Percentiles rank a stretch among this genome's conserved stretches.
Conservation (phyloP, 1,140 invertebrate species). For the Kradibia gibbosae region DNA sequence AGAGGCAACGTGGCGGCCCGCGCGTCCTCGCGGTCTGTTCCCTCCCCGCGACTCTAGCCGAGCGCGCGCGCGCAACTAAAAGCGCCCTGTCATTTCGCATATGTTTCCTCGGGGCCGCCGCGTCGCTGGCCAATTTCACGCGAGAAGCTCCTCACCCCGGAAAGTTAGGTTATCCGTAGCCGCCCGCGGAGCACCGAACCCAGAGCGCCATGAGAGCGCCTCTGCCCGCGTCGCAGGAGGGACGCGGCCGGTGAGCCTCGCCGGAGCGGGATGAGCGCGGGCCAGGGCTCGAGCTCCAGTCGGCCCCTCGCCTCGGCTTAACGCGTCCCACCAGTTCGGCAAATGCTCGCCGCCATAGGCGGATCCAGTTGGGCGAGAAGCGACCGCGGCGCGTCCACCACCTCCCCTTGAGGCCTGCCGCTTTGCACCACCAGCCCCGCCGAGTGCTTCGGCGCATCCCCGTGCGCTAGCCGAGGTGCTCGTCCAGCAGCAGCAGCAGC, state of each 20-base stretch:
- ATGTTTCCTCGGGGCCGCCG: neutral
- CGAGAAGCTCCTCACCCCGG: neutral
- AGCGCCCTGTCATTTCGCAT: neutral
- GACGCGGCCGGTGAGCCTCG: neutral
- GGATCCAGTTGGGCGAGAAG: too few relatives aligned
- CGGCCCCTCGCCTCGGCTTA: too few relatives aligned
- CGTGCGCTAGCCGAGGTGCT: too few relatives aligned
- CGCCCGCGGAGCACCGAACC: too few relatives aligned
- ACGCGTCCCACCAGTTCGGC: too few relatives aligned
- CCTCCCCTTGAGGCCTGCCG: too few relatives aligned
- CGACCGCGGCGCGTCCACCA: too few relatives aligned
- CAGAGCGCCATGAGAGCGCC: neutral
- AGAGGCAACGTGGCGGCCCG: conserved; percentile 52
- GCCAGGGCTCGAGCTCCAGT: neutral
- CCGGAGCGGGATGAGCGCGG: neutral
- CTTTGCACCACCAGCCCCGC: too few relatives aligned
- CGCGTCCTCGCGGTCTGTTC: neutral
- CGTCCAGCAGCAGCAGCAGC: too few relatives aligned
- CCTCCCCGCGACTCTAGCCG: neutral
- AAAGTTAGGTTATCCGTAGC: neutral
- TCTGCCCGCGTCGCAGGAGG: neutral
- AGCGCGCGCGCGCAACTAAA: too few relatives aligned
- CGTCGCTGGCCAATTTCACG: neutral
- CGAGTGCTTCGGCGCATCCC: too few relatives aligned
- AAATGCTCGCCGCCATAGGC: too few relatives aligned